Conservation (phyloP, 2,888 invertebrate genomes). For the Terebella lapidaria region DNA sequence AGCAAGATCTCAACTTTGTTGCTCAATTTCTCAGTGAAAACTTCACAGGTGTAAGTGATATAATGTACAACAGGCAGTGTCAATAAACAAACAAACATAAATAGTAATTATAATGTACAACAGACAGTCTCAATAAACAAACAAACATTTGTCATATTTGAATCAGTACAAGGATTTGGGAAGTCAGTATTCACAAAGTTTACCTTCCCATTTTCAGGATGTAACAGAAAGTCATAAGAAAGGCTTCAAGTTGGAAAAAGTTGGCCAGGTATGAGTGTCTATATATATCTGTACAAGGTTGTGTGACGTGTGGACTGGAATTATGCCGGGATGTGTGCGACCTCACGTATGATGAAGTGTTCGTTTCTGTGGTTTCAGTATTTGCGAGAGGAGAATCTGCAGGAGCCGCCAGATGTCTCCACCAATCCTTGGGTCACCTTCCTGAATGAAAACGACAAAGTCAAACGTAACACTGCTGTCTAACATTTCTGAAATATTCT, state of each 20-base stretch:
- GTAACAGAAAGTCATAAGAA: constrained; percentile 38
- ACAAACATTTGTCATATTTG: neutral
- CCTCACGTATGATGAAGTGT: too few relatives aligned
- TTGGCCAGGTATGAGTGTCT: constrained; percentile 62
- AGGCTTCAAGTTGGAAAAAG: constrained; percentile 76
- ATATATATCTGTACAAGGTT: neutral
- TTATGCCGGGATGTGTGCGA: too few relatives aligned
- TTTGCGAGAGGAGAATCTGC: constrained; percentile 69
- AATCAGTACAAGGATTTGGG: too few relatives aligned
- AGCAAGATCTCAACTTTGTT: constrained; percentile 84
- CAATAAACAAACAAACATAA: too few relatives aligned
- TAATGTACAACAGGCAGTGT: too few relatives aligned
- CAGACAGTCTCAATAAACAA: too few relatives aligned
- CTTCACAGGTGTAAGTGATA: constrained; percentile 62
- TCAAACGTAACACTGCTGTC: neutral
- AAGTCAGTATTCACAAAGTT: too few relatives aligned
- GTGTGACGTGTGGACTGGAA: neutral
- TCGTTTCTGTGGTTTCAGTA: too few relatives aligned
- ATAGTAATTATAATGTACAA: too few relatives aligned
- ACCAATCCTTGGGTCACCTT: constrained; percentile 63
- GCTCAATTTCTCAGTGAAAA: constrained; percentile 79
- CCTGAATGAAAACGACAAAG: constrained; percentile 8
- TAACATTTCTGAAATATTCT: too few relatives aligned
- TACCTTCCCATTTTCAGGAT: constrained; percentile 16
- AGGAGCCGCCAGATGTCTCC: constrained; percentile 66